Evolutionary conservation across 2,797 vertebrate species (phyloP), one percentile per base, ranked within the genome.

Genomic region (Coreius guichenoti): DNA sequence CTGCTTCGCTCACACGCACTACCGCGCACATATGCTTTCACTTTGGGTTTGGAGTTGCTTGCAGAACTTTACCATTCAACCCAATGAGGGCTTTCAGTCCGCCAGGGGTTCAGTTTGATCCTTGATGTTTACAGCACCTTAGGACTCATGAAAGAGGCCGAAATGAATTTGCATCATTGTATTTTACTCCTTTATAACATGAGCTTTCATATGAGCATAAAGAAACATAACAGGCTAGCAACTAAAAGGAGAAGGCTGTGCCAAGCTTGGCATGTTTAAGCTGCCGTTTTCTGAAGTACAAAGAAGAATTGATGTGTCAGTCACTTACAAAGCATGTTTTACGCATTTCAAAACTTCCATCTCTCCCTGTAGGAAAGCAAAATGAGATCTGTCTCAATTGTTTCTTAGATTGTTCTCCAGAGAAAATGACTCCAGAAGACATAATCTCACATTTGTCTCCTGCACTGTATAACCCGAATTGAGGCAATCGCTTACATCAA

Each of bases 11-110:
- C 92, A 91, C 87, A 89, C 87, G 81, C 88, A 89, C 75, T 36
- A 74, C 85, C 77, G 73, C 80, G 61, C 82, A 93, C 93, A 93
- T 91, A 77, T 93, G 92, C 88, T 93, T 93, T 91, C 45, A 90
- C 90, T 89, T 91, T 92, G 82, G 87, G 90, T 87, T 87, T 85
- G 81, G 85, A 84, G 90, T 91, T 91, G 91, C 87, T 87, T 92
- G 91, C 89, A 91, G 76, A 86, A 36, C 82, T 85, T 77, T 82
- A 82, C 69, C 72, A 86, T 85, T 82, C 86, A 87, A 73, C 79
- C 77, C 88, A 76, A 85, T 36, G 87, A 86, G 49, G 26, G 77
- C 21, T 73, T 45, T 78, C 63, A 65, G 11, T 63, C 72, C 88
- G 89, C 87, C 86, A 91, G 87, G 33, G 31, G n/a, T 90, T 91